phyloP scores from a whole-genome alignment of 2,888 invertebrate species.

The Rhamnusium bicolor region DNA sequence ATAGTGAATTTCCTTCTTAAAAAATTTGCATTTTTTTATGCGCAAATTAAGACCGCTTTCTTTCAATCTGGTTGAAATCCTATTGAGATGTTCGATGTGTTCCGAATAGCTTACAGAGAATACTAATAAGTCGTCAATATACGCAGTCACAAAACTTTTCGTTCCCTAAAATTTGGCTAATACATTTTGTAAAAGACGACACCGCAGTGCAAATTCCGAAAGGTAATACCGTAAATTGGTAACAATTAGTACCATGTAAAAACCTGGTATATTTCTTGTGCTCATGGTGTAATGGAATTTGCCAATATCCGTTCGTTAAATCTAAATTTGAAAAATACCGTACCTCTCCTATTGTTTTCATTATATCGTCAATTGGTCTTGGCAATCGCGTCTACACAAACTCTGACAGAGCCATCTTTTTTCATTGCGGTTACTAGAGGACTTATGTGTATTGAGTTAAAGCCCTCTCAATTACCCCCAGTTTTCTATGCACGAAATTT shows the following conservation, averaged over 20 bases:
- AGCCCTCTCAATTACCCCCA: too few species aligned
- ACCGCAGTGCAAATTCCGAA: constrained; percentile 39
- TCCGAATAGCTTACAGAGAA: background rate
- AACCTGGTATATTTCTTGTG: constrained; percentile 42
- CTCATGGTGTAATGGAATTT: constrained; percentile 27
- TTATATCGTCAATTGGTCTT: too few species aligned
- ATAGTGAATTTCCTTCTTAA: background rate
- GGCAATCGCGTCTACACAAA: too few species aligned
- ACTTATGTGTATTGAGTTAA: too few species aligned
- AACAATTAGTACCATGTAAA: constrained; percentile 29
- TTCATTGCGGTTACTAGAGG: too few species aligned
- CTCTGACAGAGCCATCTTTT: too few species aligned
- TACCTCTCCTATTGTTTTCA: too few species aligned
- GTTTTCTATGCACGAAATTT: too few species aligned
- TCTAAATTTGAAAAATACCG: too few species aligned
- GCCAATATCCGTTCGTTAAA: background rate
- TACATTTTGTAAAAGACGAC: constrained; percentile 13
- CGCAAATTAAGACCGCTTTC: background rate
- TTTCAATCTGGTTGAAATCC: background rate
- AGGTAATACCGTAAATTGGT: constrained; percentile 36
- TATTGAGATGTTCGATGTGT: constrained; percentile 24
- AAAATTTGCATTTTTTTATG: background rate
- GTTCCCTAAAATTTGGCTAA: background rate
- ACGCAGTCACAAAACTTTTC: background rate
- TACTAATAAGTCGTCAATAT: background rate